A percentile compares a stretch with the other conserved stretches of the same genome.
Conservation (phyloP, 2,888 invertebrate genomes). For the Drosophila formosana region DNA sequence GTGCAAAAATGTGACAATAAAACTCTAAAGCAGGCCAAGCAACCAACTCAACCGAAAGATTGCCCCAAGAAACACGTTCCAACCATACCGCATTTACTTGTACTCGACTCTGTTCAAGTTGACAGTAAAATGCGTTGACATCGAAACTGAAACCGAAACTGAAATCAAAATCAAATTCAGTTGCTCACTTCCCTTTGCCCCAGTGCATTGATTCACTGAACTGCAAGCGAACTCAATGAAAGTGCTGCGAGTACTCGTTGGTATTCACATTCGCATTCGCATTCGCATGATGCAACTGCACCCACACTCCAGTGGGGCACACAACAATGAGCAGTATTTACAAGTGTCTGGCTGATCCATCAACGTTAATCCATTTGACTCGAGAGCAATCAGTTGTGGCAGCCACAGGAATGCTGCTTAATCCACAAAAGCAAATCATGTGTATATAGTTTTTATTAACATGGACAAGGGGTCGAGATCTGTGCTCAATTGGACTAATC, state of each 20-base stretch:
- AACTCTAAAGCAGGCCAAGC: slow-evolving; percentile 51
- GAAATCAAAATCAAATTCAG: slow-evolving; percentile 19
- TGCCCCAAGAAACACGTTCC: slow-evolving; percentile 56
- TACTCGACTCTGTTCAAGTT: slow-evolving; percentile 36
- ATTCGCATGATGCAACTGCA: slow-evolving; percentile 1
- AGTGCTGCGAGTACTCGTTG: slow-evolving; percentile 28
- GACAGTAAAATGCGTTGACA: slow-evolving; percentile 69
- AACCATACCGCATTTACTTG: neutral
- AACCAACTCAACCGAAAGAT: slow-evolving; percentile 30
- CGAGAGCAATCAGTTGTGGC: slow-evolving; percentile 28
- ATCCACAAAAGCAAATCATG: slow-evolving; percentile 4
- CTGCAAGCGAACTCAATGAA: slow-evolving; percentile 43
- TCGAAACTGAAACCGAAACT: slow-evolving; percentile 40
- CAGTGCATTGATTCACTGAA: slow-evolving; percentile 19
- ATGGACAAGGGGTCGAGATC: neutral
- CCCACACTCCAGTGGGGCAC: slow-evolving; percentile 23
- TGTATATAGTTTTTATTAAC: neutral
- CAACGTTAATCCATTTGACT: slow-evolving; percentile 53
- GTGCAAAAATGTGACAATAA: slow-evolving; percentile 73
- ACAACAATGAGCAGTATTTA: slow-evolving; percentile 37
- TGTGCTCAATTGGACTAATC: slow-evolving; percentile 40
- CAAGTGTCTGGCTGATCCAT: slow-evolving; percentile 48
- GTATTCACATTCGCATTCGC: neutral
- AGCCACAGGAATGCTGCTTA: slow-evolving; percentile 34
- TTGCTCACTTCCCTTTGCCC: slow-evolving; percentile 17